Conservation (phyloP, 2,113 vertebrate genomes). For the Xyliphius kryptos region DNA sequence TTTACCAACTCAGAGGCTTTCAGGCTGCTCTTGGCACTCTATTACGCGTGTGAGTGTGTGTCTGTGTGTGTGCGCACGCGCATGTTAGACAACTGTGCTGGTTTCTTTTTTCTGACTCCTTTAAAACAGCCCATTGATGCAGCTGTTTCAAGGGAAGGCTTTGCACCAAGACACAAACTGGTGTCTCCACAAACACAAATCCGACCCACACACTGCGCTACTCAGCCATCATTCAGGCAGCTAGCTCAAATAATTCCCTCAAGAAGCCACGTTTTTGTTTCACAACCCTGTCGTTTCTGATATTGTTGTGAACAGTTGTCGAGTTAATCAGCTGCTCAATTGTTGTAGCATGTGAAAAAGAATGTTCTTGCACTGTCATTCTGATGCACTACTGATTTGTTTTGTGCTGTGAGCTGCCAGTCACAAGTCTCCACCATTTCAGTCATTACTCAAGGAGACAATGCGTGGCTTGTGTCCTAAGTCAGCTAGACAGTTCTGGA, state of each 20-base stretch:
- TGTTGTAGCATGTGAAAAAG: neutral
- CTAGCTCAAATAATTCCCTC: neutral
- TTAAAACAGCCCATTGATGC: conserved; percentile 32
- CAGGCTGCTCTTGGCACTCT: neutral
- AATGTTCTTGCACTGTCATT: neutral
- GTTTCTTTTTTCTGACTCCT: conserved; percentile 12
- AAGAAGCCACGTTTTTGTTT: conserved; percentile 5
- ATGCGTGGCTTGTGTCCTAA: conserved; percentile 30
- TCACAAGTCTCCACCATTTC: conserved; percentile 35
- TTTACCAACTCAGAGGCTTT: conserved; percentile 12
- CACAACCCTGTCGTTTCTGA: neutral
- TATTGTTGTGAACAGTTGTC: neutral
- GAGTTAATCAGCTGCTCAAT: too few species aligned
- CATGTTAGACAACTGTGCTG: conserved; percentile 28
- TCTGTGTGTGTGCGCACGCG: conserved; percentile 30
- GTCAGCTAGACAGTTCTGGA: neutral
- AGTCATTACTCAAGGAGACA: conserved; percentile 26
- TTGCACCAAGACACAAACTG: conserved; percentile 13
- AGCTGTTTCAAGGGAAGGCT: conserved; percentile 25
- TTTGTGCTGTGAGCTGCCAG: conserved; percentile 33
- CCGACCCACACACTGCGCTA: conserved; percentile 13
- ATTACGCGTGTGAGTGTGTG: conserved; percentile 15
- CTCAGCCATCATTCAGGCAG: conserved; percentile 9
- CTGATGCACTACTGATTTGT: conserved; percentile 20
- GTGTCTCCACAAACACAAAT: conserved; percentile 13